Conservation (phyloP, 1,140 invertebrate species). For the Drosophila asahinai region DNA sequence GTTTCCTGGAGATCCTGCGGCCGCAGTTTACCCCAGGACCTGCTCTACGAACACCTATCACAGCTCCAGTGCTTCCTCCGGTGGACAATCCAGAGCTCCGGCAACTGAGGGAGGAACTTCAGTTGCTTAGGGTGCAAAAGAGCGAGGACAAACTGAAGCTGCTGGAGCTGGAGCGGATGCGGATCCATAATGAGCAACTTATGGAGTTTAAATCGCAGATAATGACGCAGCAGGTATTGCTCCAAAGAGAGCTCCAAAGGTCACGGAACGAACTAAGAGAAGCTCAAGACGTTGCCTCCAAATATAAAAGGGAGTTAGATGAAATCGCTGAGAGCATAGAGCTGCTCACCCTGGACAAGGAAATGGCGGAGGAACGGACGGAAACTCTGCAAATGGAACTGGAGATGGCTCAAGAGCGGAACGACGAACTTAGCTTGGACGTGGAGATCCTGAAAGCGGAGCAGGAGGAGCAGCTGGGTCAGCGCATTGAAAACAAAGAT, state of each 20-base stretch:
- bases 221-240: constrained; percentile 94
- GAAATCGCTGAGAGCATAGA: constrained; percentile 97
- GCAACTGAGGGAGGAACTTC: constrained; percentile 95
- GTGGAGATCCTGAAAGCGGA: constrained; percentile 96
- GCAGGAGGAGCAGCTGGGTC: constrained; percentile 86
- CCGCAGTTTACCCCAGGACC: constrained; percentile 94
- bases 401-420: constrained; percentile 93
- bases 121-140: constrained; percentile 93
- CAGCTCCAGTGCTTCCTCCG: constrained; percentile 70
- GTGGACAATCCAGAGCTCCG: constrained; percentile 89
- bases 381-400: constrained; percentile 96
- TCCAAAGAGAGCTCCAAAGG: constrained; percentile 95
- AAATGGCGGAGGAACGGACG: constrained; percentile 99
- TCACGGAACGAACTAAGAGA: constrained; percentile 94
- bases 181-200: constrained; percentile 94
- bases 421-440: constrained; percentile 96
- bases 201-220: constrained; percentile 97
- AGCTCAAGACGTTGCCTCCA: constrained; percentile 91
- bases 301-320: constrained; percentile 94
- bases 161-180: constrained; percentile 94
- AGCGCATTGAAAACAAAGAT: constrained; percentile 67
- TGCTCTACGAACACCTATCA: constrained; percentile 88
- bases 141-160: constrained; percentile 94
- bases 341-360: constrained; percentile 98
- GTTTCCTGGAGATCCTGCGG: constrained; percentile 95